A percentile compares a stretch with the other conserved stretches of the same genome.
These are phyloP conservation scores for Apodemia hepburni DNA, from an alignment of 2,888 invertebrate species.

Conservation along the genomic window DNA sequence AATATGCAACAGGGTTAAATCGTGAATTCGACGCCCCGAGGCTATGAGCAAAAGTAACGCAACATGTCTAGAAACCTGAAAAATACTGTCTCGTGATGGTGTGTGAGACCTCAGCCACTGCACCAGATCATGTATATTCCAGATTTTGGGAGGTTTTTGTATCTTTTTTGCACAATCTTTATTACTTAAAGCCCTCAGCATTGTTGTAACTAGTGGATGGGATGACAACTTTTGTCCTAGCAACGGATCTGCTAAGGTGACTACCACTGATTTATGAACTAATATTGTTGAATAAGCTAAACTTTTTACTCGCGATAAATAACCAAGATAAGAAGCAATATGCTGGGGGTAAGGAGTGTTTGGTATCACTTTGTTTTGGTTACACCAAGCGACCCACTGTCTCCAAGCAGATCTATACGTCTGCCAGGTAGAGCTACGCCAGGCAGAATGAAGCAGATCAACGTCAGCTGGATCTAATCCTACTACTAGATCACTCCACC, in stretches of 20 bases:
- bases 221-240: too few species aligned
- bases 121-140: neutral
- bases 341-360: neutral
- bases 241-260: neutral
- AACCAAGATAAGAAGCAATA: neutral
- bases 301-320: neutral
- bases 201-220: neutral
- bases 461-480: neutral
- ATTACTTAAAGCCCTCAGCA: neutral
- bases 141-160: neutral
- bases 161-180: neutral
- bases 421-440: neutral
- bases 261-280: neutral
- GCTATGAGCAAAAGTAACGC: neutral
- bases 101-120: neutral
- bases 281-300: neutral
- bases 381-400: neutral
- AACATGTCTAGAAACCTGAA: neutral
- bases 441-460: neutral
- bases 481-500: neutral
- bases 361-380: neutral
- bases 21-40: neutral
- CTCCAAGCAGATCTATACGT: neutral
- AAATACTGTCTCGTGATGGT: neutral
- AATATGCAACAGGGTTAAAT: neutral